A percentile compares a stretch with the other conserved stretches of the same genome.
phyloP scores from a whole-genome alignment of 2,888 invertebrate species.

The Strigamia crassipes region DNA sequence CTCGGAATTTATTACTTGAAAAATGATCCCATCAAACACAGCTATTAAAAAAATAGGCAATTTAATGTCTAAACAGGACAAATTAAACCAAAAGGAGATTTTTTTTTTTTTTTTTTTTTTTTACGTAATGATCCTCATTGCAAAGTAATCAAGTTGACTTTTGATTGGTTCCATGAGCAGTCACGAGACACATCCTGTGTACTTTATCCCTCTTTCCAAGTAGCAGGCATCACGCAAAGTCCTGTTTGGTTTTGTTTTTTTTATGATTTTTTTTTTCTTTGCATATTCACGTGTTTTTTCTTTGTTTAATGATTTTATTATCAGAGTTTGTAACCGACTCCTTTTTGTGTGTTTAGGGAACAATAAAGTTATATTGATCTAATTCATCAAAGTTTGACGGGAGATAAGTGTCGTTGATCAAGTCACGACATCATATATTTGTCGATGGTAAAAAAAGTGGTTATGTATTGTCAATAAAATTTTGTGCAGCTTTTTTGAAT shows the following conservation, averaged over 20 bases:
- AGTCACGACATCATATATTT: neutral
- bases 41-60: slow-evolving; percentile 10
- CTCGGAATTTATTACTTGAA: slow-evolving; percentile 8
- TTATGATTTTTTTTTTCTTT: neutral
- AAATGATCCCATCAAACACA: neutral
- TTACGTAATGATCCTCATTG: slow-evolving; percentile 38
- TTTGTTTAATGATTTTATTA: slow-evolving; percentile 29
- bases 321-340: slow-evolving; percentile 29
- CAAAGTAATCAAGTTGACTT: slow-evolving; percentile 27
- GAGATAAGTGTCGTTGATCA: neutral
- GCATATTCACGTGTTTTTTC: neutral
- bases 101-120: neutral
- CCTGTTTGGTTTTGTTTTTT: neutral
- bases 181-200: slow-evolving; percentile 40
- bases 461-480: neutral
- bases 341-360: slow-evolving; percentile 28
- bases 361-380: slow-evolving; percentile 36
- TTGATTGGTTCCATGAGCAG: slow-evolving; percentile 35
- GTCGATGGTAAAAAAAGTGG: neutral
- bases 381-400: slow-evolving; percentile 33
- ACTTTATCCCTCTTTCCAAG: slow-evolving; percentile 11
- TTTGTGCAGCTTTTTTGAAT: too few relatives aligned
- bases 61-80: slow-evolving; percentile 22
- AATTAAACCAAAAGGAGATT: slow-evolving; percentile 6
- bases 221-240: slow-evolving; percentile 34